Percentiles rank a stretch among this genome's conserved stretches.
These are phyloP conservation scores for Drosophila tristis DNA, from an alignment of 1,140 invertebrate species.

Conservation along the genomic window DNA sequence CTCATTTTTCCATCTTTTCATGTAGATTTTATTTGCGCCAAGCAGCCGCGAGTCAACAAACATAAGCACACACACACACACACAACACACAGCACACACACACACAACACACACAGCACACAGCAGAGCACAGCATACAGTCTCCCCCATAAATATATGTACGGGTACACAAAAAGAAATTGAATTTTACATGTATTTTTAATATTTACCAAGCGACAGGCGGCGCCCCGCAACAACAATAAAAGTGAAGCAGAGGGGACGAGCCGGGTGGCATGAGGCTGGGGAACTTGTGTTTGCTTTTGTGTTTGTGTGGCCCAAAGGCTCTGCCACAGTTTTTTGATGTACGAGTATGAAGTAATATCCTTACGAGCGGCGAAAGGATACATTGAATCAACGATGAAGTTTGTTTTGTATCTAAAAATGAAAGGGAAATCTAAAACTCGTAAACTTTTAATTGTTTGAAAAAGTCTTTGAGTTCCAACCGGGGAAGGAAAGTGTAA, in stretches of 20 bases:
- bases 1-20: constrained; percentile 56
- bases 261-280: too few relatives aligned
- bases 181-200: constrained; percentile 81
- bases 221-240: constrained; percentile 43
- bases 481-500: too few relatives aligned
- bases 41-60: constrained; percentile 78
- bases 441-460: too few relatives aligned
- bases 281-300: constrained; percentile 33
- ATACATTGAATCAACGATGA: too few relatives aligned
- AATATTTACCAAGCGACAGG: constrained; percentile 66
- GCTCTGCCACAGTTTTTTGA: constrained; percentile 48
- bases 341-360: constrained; percentile 53
- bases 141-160: not conserved
- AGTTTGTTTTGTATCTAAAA: too few relatives aligned
- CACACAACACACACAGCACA: constrained; percentile 31
- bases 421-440: too few relatives aligned
- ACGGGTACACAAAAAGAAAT: constrained; percentile 63
- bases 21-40: constrained; percentile 78
- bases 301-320: constrained; percentile 44
- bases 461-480: too few relatives aligned
- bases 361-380: not conserved
- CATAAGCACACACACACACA: constrained; percentile 43
- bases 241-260: constrained; percentile 29
- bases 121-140: not conserved
- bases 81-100: constrained; percentile 1